Base-by-base conservation (phyloP, 2,888 invertebrate genomes). In the Anaspis maculata region DNA sequence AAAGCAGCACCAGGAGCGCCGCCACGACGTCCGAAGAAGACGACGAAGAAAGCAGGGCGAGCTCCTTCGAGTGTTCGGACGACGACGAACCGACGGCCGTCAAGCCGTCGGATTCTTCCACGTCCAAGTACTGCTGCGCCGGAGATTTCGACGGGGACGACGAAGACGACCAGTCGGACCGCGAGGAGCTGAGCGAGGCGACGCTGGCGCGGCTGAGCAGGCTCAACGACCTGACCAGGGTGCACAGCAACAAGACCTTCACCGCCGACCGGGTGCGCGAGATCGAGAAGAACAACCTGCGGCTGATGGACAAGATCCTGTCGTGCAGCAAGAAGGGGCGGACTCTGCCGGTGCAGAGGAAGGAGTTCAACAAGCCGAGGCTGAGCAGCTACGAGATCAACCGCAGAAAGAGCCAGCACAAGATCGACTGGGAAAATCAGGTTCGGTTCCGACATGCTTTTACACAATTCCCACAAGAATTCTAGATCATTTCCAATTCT, bases 391-490 rank as follows among this genome's bases (percentile, higher is more conserved):
- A 45, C 44, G 50, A 48, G n/a, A 50, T 53, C 13, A 54, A 54
- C 30, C 38, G 52, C 23, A 49, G 44, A 39, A 47, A 41, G 14
- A 32, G 40, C 26, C 48, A 54, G 30, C 48, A 44, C 36, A 53
- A 52, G 42, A 52, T 56, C 13, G 45, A 41, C 25, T 39, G 44
- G 39, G 56, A 56, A 27, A 56, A 56, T 44, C 44, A 52, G 39
- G 49, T 48, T 35, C n/a, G n/a, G n/a, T n/a, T n/a, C n/a, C n/a
- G n/a, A n/a, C n/a, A n/a, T 29, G 15, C 24, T 14, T 34, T 19
- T n/a, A 9, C n/a, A n/a, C n/a, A n/a, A n/a, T n/a, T n/a, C n/a
- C n/a, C n/a, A n/a, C n/a, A n/a, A n/a, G n/a, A n/a, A n/a, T n/a
- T n/a, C n/a, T n/a, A n/a, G n/a, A n/a, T n/a, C n/a, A n/a, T n/a